Evolutionary conservation across 2,888 invertebrate genomes (phyloP).

Genomic region (Tineola bisselliella): DNA sequence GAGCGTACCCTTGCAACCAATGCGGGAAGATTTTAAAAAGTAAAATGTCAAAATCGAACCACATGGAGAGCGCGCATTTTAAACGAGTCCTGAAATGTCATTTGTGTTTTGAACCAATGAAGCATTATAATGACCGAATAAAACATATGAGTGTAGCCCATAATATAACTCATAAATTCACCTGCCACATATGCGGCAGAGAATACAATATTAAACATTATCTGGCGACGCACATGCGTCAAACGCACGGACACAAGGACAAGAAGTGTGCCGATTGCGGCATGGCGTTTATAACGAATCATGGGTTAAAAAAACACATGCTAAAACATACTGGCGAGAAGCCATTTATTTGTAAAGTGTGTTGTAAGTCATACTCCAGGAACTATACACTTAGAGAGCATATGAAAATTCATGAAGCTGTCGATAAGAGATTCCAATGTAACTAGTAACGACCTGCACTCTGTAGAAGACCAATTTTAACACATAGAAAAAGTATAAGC

Average conservation of each 20-base stretch:
- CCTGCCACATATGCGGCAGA: conserved; percentile 40
- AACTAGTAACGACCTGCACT: background rate
- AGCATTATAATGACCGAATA: conserved; percentile 51
- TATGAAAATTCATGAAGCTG: conserved; percentile 21
- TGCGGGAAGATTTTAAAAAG: conserved; percentile 49
- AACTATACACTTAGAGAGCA: conserved; percentile 36
- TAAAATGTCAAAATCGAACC: conserved; percentile 42
- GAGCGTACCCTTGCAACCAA: conserved; percentile 37
- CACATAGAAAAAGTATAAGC: no score
- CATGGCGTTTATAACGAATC: conserved; percentile 58
- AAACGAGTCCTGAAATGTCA: conserved; percentile 48
- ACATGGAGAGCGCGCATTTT: conserved; percentile 46
- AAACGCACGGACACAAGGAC: conserved; percentile 52
- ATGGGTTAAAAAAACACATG: conserved; percentile 57
- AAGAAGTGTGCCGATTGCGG: conserved; percentile 55
- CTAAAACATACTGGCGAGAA: conserved; percentile 47
- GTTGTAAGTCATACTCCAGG: conserved; percentile 39
- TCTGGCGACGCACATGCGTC: conserved; percentile 48
- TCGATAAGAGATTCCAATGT: background rate
- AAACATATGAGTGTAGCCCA: conserved; percentile 55
- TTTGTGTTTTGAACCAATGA: conserved; percentile 49
- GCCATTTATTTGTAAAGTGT: conserved; percentile 42
- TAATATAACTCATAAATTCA: conserved; percentile 46
- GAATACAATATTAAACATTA: conserved; percentile 55
- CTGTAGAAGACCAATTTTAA: no score